These are phyloP conservation scores for Embiotoca jacksoni DNA, from an alignment of 2,113 vertebrate genomes.

Conservation along the genomic window DNA sequence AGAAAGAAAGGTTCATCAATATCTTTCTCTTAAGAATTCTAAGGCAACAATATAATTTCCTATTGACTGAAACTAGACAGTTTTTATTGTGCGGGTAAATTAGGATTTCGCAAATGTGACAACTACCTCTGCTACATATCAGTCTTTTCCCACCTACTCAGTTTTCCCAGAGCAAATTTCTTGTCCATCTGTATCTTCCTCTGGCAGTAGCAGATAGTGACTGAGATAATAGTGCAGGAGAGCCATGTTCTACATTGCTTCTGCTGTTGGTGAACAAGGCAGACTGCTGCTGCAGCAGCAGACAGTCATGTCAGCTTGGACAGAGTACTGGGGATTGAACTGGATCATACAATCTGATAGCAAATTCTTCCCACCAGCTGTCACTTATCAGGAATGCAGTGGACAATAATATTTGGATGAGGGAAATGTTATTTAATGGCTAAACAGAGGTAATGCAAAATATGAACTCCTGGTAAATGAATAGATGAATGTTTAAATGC, in stretches of 20 bases:
- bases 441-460: not conserved
- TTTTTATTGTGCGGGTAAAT: not conserved
- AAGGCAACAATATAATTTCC: not conserved
- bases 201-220: conserved; percentile 67
- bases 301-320: conserved; percentile 65
- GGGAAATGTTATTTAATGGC: conserved; percentile 9
- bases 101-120: not conserved
- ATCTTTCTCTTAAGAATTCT: not conserved
- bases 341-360: conserved; percentile 50
- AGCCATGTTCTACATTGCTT: conserved; percentile 62
- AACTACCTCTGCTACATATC: not conserved
- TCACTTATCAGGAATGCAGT: conserved; percentile 32
- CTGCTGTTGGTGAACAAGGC: conserved; percentile 61
- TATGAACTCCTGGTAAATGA: not conserved
- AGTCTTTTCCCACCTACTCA: conserved; percentile 6
- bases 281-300: conserved; percentile 57
- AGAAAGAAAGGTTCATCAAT: not conserved
- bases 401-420: conserved; percentile 24
- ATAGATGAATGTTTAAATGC: not conserved
- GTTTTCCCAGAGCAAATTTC: conserved; percentile 46
- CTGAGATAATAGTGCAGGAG: conserved; percentile 60
- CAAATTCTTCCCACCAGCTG: conserved; percentile 36
- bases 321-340: conserved; percentile 41
- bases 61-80: not conserved
- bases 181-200: conserved; percentile 62